These are phyloP conservation scores for Drosophila falleni DNA, from an alignment of 2,888 invertebrate genomes.

Conservation along the genomic window DNA sequence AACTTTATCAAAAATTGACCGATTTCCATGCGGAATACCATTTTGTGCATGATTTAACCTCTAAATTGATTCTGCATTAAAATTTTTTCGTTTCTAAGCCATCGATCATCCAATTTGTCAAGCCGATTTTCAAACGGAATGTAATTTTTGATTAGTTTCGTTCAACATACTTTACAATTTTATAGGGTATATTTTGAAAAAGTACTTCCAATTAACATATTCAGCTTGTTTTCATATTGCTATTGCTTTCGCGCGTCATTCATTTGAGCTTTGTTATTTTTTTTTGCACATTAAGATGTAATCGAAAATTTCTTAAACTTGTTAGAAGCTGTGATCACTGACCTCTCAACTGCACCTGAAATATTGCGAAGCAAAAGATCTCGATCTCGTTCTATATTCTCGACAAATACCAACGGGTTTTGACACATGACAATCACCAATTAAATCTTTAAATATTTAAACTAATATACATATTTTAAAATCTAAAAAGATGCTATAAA, in stretches of 20 bases:
- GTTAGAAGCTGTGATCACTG: conserved; percentile 40
- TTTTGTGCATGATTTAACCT: too few species aligned
- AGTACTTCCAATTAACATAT: not conserved
- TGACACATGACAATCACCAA: not conserved
- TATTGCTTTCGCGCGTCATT: conserved; percentile 22
- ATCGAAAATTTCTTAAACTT: conserved; percentile 36
- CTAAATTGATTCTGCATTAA: too few species aligned
- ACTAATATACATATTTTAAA: not conserved
- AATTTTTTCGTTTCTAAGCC: too few species aligned
- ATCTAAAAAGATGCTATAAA: not conserved
- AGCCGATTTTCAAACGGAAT: too few species aligned
- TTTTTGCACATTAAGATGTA: conserved; percentile 16
- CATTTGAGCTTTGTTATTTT: conserved; percentile 19
- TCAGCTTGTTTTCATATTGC: conserved; percentile 1
- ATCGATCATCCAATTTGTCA: too few species aligned
- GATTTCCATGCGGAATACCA: too few species aligned
- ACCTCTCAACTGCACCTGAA: conserved; percentile 26
- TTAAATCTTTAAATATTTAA: conserved; percentile 6
- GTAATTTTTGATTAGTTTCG: too few species aligned
- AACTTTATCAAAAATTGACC: too few species aligned
- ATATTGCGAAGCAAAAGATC: conserved; percentile 45
- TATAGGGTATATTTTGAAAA: conserved; percentile 5
- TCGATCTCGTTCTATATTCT: conserved; percentile 9
- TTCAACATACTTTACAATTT: not conserved
- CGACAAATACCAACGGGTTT: conserved; percentile 18